Conservation (phyloP, 2,113 vertebrate species). For the Aptenodytes forsteri region DNA sequence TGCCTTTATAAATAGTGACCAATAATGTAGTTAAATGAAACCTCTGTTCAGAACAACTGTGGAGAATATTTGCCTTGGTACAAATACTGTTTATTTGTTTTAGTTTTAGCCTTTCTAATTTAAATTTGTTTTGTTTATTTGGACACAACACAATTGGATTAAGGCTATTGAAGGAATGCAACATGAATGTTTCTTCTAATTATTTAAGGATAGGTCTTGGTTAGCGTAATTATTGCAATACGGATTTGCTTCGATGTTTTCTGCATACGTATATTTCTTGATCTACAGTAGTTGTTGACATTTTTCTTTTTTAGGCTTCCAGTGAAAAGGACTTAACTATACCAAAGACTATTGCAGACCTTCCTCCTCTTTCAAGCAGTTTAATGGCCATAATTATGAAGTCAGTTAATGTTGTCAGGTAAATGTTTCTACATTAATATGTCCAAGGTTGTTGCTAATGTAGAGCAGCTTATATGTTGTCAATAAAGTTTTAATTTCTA, state of each 20-base stretch:
- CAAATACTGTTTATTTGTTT: neutral
- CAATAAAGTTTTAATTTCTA: neutral
- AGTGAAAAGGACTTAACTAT: slow-evolving; percentile 70
- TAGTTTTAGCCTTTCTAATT: neutral
- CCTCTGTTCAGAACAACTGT: neutral
- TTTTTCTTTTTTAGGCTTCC: slow-evolving; percentile 51
- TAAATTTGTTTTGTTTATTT: neutral
- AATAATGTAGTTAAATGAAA: neutral
- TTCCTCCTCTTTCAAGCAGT: slow-evolving; percentile 85
- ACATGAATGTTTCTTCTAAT: neutral
- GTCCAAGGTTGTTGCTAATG: neutral
- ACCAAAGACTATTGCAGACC: slow-evolving; percentile 78
- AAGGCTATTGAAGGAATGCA: neutral
- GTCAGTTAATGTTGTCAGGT: slow-evolving; percentile 81
- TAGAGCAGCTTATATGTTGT: neutral
- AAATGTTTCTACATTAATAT: slow-evolving; percentile 8
- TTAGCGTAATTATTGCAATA: neutral
- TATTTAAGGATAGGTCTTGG: neutral
- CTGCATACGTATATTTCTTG: neutral
- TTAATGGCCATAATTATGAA: slow-evolving; percentile 81
- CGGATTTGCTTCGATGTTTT: neutral
- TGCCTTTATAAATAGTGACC: neutral
- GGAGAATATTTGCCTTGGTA: neutral
- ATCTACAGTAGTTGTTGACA: neutral
- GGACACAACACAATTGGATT: neutral